phyloP scores from a whole-genome alignment of 2,888 invertebrate genomes.

The Clivina fossor region DNA sequence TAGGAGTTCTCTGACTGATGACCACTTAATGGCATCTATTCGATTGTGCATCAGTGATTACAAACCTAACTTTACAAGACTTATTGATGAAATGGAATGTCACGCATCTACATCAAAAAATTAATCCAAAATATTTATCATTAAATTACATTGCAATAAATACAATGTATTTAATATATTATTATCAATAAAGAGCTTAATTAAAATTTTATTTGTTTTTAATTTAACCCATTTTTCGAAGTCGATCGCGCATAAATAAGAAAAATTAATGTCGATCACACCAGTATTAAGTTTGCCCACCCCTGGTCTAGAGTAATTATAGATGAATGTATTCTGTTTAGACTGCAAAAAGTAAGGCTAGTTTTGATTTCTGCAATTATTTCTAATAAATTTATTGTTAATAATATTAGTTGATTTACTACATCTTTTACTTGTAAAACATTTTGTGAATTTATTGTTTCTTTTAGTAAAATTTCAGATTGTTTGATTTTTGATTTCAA shows the following conservation, averaged over 20 bases:
- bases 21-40: slow-evolving; percentile 34
- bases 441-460: slow-evolving; percentile 4
- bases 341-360: slow-evolving; percentile 18
- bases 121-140: slow-evolving; percentile 24
- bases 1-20: slow-evolving; percentile 35
- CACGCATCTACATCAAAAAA: slow-evolving; percentile 28
- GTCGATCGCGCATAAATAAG: slow-evolving; percentile 24
- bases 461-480: slow-evolving; percentile 1
- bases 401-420: slow-evolving; percentile 9
- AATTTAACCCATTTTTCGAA: slow-evolving; percentile 25
- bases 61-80: slow-evolving; percentile 31
- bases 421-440: slow-evolving; percentile 6
- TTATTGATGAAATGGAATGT: slow-evolving; percentile 30
- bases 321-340: no score
- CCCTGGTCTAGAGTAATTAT: slow-evolving; percentile 20
- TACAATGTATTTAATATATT: slow-evolving; percentile 20
- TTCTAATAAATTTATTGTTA: slow-evolving; percentile 13
- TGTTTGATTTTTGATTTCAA: slow-evolving; percentile 11
- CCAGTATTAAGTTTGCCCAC: slow-evolving; percentile 27
- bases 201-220: slow-evolving; percentile 25
- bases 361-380: slow-evolving; percentile 14
- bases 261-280: slow-evolving; percentile 27
- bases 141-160: slow-evolving; percentile 13
- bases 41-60: slow-evolving; percentile 35
- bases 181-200: slow-evolving; percentile 16